Percentiles rank a stretch among this genome's conserved stretches.
Conservation (phyloP, 2,113 vertebrate genomes). For the Todiramphus saurophagus region DNA sequence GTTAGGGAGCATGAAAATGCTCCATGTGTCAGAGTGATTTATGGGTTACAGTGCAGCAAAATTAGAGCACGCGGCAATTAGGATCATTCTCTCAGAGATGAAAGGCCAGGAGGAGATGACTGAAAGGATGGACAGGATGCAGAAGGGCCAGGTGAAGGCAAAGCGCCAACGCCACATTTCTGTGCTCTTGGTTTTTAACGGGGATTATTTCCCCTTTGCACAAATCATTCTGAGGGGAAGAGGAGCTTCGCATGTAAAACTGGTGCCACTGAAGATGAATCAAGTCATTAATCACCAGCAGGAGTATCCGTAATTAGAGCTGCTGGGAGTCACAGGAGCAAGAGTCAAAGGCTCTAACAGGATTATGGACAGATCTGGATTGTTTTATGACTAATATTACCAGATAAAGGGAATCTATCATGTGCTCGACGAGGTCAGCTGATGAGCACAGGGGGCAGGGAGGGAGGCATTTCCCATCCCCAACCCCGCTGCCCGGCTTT, state of each 20-base stretch:
- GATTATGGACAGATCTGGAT: conserved; percentile 46
- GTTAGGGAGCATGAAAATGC: conserved; percentile 24
- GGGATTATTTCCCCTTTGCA: background rate
- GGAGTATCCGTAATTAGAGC: conserved; percentile 23
- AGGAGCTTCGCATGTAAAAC: background rate
- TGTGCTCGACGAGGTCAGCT: background rate
- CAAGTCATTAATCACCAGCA: conserved; percentile 32
- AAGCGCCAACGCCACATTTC: background rate
- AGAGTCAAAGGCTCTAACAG: conserved; percentile 53
- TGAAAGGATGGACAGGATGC: conserved; percentile 8
- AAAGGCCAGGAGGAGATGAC: background rate
- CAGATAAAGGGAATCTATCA: background rate
- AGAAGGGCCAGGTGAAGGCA: conserved; percentile 23
- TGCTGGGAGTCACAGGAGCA: conserved; percentile 18
- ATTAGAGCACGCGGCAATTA: conserved; percentile 11
- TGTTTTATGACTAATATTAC: conserved; percentile 24
- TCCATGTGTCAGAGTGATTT: background rate
- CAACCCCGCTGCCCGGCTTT: rapidly evolving
- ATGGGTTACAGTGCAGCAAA: conserved; percentile 36
- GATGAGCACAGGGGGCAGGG: background rate
- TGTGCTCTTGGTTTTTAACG: background rate
- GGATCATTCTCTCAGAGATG: background rate
- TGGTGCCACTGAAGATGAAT: conserved; percentile 20
- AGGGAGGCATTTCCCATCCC: background rate
- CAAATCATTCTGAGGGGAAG: background rate